Evolutionary conservation across 2,113 vertebrate species (phyloP), one percentile per base, ranked within the genome.

Genomic region (Pseudorectes ferrugineus): DNA sequence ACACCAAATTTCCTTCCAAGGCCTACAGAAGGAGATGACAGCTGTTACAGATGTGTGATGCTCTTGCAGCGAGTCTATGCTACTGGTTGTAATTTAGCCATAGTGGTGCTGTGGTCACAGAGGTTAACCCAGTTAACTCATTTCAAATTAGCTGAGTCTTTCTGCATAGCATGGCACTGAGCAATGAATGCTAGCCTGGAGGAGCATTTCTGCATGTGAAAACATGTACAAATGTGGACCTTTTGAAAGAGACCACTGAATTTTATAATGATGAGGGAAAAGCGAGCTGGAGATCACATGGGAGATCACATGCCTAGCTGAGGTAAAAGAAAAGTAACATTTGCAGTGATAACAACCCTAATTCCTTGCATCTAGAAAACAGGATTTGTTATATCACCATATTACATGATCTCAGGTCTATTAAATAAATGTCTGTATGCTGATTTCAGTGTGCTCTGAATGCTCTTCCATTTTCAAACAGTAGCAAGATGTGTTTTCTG

Each of bases 61-160:
- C 16, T 92, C 82, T 88, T 77, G 55, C 75, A 93, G 72, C 38
- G 67, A 94, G 68, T 74, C 83, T 84, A 5, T 67, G 83, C 61
- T 91, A 92, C 91, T 91, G 92, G 75, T 84, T 95, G 68, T 67
- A 94, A 91, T 94, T 93, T 95, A 94, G 79, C 76, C 68, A 51
- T 65, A 91, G 76, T 75, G 65, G 68, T 78, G 68, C 73, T 95
- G 92, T 92, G 95, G 89, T 93, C 86, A 91, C 72, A 95, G 89
- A 95, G 91, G 88, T 94, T 96, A 95, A 94, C 86, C 92, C 91
- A 92, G 93, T 94, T 90, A 93, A 92, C 94, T 92, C 68, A 63
- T 89, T 85, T 92, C 70, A 92, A 86, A 92, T 91, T 95, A 95
- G 68, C 86, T 33, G 55, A 91, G 73, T 71, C 83, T 93, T 92